Percentiles rank a stretch among this genome's conserved stretches.
Evolutionary conservation across 2,113 vertebrate genomes (phyloP).

Genomic region (Saiga tatarica): DNA sequence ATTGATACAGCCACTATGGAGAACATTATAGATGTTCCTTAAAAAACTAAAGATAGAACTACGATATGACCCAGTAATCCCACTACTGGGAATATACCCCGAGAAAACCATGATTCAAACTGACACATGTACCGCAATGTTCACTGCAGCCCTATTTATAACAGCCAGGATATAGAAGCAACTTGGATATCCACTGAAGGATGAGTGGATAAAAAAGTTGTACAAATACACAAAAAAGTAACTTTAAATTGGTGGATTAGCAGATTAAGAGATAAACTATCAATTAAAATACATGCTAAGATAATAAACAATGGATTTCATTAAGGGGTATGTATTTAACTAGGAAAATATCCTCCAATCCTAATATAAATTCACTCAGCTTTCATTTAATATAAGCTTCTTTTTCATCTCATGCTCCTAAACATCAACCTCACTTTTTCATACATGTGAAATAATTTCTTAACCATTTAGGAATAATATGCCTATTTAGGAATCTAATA

Average conservation of each 20-base stretch:
- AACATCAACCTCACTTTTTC: constrained; percentile 15
- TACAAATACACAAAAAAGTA: neutral
- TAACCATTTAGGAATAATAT: constrained; percentile 14
- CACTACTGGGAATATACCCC: neutral
- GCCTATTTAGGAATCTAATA: neutral
- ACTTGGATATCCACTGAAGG: neutral
- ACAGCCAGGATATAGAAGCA: neutral
- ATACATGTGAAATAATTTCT: neutral
- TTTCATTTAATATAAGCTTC: constrained; percentile 40
- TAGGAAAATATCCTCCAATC: neutral
- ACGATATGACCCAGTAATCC: neutral
- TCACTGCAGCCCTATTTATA: neutral
- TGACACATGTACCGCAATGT: neutral
- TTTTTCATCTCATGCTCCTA: constrained; percentile 7
- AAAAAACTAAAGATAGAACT: neutral
- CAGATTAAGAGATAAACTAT: constrained; percentile 31
- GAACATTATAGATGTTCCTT: neutral
- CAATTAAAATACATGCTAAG: constrained; percentile 43
- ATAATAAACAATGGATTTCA: constrained; percentile 36
- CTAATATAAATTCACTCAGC: constrained; percentile 19
- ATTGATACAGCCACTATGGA: neutral
- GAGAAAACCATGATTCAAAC: neutral
- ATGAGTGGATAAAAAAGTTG: neutral
- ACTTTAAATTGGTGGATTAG: constrained; percentile 15
- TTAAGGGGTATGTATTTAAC: neutral